Conservation (phyloP, 2,888 invertebrate genomes). For the Catonia carolina region DNA sequence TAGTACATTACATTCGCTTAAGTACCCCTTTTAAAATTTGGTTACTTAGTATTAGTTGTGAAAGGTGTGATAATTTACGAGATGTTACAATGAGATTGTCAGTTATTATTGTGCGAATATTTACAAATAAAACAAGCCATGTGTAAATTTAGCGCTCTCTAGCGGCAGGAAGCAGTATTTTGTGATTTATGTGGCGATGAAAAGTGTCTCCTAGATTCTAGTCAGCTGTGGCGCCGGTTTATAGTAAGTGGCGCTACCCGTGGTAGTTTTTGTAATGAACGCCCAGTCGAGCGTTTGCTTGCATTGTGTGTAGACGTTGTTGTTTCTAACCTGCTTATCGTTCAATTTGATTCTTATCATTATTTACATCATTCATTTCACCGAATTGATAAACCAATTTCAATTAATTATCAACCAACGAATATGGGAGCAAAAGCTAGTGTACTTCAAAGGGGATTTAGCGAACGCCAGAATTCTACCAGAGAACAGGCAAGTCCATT, state of each 20-base stretch:
- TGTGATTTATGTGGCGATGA: too few species aligned
- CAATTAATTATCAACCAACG: background rate
- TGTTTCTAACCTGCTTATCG: too few species aligned
- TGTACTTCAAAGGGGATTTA: constrained; percentile 23
- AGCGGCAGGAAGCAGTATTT: too few species aligned
- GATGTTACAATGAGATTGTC: too few species aligned
- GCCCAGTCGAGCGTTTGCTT: constrained; percentile 2
- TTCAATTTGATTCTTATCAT: background rate
- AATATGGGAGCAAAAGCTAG: constrained; percentile 26
- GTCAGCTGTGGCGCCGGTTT: constrained; percentile 5
- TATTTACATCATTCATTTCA: background rate
- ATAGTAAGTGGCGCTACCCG: background rate
- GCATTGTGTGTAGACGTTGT: background rate
- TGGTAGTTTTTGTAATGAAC: background rate
- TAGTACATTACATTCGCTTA: too few species aligned
- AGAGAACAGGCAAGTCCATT: constrained; percentile 18
- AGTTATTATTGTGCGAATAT: too few species aligned
- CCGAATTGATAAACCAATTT: background rate
- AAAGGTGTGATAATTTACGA: too few species aligned
- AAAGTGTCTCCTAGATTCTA: background rate
- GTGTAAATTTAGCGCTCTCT: too few species aligned
- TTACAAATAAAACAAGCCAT: too few species aligned
- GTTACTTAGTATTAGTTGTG: too few species aligned
- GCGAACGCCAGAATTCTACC: constrained; percentile 22
- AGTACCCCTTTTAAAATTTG: too few species aligned